Evolutionary conservation across 2,113 vertebrate species (phyloP), one percentile per base, ranked within the genome.

Genomic region (Rallus limicola): DNA sequence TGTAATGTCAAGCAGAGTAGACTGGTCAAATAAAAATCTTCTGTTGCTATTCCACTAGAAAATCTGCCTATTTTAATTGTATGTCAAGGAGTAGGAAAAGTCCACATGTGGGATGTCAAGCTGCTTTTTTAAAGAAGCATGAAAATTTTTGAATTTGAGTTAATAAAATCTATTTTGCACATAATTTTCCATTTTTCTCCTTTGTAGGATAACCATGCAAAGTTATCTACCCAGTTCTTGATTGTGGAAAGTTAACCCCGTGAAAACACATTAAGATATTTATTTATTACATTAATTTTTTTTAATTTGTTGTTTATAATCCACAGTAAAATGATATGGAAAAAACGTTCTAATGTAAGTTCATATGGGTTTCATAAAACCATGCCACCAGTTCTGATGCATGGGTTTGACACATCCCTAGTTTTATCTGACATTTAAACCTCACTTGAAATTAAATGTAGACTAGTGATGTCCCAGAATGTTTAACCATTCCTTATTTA

Each of bases 181-280:
- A 78, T 64, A 59, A 20, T 92, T 93, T 95, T 89, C 52, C 3
- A 3, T 79, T 82, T 94, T 94, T 46, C 12, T 95, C 42, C 36
- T 95, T 96, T 95, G 64, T 38, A 60, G 33, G 17, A 46, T 88
- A 77, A 50, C 33, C 77, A 94, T 85, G 42, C 59, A 94, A 58
- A 44, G 42, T 44, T 44, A 44, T 18, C 42, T 44, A 44, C 16
- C 42, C 60, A 89, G 8, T 25, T 96, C 23, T 72, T 76, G n/a
- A 67, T 82, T 58, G 28, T 75, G 60, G 68, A 93, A 95, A 95
- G 25, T 76, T 80, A 77, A 65, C 9, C 13, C 6, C 16, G 65
- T 74, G 53, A 46, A 67, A 90, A 93, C 17, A 78, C 21, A 68
- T 84, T 75, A 88, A 79, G 50, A 86, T 16, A 18, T 70, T 90